A percentile compares a stretch with the other conserved stretches of the same genome.
phyloP scores from a whole-genome alignment of 2,888 invertebrate genomes.

The Diaprepes abbreviatus region DNA sequence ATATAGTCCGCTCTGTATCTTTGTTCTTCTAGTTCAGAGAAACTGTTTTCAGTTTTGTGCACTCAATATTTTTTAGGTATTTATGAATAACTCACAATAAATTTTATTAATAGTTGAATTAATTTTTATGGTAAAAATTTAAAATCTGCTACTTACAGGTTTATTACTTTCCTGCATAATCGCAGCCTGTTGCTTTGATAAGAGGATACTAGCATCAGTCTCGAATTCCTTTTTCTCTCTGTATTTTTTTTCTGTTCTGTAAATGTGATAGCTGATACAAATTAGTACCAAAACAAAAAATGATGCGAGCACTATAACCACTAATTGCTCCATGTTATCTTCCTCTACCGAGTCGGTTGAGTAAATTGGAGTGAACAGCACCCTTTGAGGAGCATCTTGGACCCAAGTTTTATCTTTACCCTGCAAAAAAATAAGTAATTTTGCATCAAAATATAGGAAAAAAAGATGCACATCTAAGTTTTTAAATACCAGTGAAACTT shows the following conservation, averaged over 20 bases:
- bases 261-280: constrained; percentile 80
- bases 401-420: constrained; percentile 87
- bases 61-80: too few relatives aligned
- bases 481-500: too few relatives aligned
- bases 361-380: constrained; percentile 81
- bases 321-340: constrained; percentile 82
- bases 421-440: too few relatives aligned
- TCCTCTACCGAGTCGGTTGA: constrained; percentile 82
- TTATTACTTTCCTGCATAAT: constrained; percentile 72
- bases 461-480: too few relatives aligned
- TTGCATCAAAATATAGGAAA: too few relatives aligned
- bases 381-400: constrained; percentile 84
- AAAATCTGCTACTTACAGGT: constrained; percentile 53
- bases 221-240: constrained; percentile 80
- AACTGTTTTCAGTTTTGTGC: too few relatives aligned
- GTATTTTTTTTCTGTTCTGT: constrained; percentile 81
- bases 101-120: too few relatives aligned
- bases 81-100: too few relatives aligned
- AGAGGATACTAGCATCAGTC: constrained; percentile 81
- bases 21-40: too few relatives aligned
- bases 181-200: constrained; percentile 81
- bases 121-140: too few relatives aligned
- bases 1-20: too few relatives aligned
- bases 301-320: constrained; percentile 83
- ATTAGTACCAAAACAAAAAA: constrained; percentile 80